Conservation (phyloP, 2,797 vertebrate species). For the Neoniphon sammara region DNA sequence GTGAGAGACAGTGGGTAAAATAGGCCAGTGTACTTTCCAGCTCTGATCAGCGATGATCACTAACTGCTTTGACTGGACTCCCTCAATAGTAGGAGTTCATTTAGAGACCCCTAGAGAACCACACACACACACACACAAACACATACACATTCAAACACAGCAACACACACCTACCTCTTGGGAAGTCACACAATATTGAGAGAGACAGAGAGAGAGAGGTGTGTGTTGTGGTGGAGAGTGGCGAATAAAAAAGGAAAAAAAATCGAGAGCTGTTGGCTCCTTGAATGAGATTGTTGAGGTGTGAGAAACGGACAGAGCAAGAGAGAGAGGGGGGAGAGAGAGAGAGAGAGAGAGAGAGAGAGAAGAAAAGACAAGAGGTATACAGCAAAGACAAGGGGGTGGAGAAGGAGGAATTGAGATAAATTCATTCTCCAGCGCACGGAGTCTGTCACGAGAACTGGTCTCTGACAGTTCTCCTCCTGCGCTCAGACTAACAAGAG, state of each 20-base stretch:
- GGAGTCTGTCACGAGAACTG: constrained; percentile 57
- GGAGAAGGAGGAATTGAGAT: constrained; percentile 52
- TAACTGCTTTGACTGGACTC: constrained; percentile 48
- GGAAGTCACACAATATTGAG: constrained; percentile 23
- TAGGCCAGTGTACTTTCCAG: constrained; percentile 18
- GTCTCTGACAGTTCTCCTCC: constrained; percentile 61
- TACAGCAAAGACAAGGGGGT: constrained; percentile 54
- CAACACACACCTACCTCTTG: constrained; percentile 74
- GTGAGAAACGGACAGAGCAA: constrained; percentile 53
- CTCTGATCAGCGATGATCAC: constrained; percentile 19
- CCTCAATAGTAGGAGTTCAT: constrained; percentile 68
- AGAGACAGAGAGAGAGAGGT: constrained; percentile 65
- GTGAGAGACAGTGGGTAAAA: constrained; percentile 6
- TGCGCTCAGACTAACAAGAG: constrained; percentile 44
- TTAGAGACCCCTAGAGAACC: constrained; percentile 64
- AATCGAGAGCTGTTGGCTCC: constrained; percentile 74
- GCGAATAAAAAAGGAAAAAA: constrained; percentile 64
- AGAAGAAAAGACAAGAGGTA: constrained; percentile 60
- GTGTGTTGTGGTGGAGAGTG: constrained; percentile 53
- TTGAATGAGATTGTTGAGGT: constrained; percentile 77
- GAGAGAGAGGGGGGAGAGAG: constrained; percentile 13
- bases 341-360: constrained; percentile 4
- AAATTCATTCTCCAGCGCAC: constrained; percentile 61
- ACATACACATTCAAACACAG: constrained; percentile 24
- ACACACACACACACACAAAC: constrained; percentile 44